Conservation (phyloP, 2,888 invertebrate species). For the Linhomoeus sp. region DNA sequence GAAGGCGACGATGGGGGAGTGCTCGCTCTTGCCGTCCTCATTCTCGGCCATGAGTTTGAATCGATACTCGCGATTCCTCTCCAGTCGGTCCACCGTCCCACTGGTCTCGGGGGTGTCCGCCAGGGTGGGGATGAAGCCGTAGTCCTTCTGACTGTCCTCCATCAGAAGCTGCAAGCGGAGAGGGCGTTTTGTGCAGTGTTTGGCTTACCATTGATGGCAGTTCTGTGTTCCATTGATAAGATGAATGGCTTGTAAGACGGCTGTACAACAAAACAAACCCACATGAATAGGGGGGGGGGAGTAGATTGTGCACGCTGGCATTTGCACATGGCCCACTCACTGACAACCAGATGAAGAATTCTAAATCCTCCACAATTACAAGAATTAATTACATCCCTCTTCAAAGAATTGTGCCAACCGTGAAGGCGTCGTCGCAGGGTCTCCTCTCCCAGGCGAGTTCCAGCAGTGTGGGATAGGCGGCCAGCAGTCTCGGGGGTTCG, state of each 20-base stretch:
- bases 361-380: too few relatives aligned
- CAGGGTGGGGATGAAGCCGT: conserved; percentile 51
- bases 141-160: conserved; percentile 36
- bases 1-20: conserved; percentile 58
- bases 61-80: conserved; percentile 55
- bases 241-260: too few relatives aligned
- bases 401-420: not conserved
- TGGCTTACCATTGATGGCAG: too few relatives aligned
- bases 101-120: conserved; percentile 44
- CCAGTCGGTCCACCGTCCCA: conserved; percentile 45
- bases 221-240: too few relatives aligned
- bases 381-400: too few relatives aligned
- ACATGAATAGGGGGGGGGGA: too few relatives aligned
- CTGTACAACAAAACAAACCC: too few relatives aligned
- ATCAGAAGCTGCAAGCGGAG: conserved; percentile 21
- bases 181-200: too few relatives aligned
- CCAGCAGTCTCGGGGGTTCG: conserved; percentile 28
- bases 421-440: conserved; percentile 28
- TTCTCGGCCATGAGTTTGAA: conserved; percentile 48
- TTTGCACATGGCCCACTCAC: too few relatives aligned
- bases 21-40: conserved; percentile 58
- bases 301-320: too few relatives aligned
- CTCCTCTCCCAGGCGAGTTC: conserved; percentile 29
- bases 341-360: too few relatives aligned
- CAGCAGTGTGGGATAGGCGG: conserved; percentile 22